Evolutionary conservation across 2,797 vertebrate species (phyloP).

Genomic region (Eulemur coronatus): DNA sequence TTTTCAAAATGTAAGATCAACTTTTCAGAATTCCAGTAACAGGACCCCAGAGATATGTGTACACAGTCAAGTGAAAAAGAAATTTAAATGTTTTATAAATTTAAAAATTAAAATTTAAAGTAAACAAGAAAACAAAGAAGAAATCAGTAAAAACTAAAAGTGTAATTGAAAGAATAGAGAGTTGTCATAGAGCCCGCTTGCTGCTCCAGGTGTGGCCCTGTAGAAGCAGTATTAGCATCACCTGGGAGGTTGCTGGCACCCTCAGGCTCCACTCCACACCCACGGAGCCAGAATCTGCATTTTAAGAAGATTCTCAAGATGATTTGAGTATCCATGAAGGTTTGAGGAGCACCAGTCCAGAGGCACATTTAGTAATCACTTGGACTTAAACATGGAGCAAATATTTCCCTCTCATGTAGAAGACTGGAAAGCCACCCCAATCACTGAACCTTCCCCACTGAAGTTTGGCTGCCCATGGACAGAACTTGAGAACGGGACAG

Average conservation of each 20-base stretch:
- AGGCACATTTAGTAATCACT: background rate
- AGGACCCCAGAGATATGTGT: background rate
- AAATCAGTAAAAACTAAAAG: background rate
- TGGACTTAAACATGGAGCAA: background rate
- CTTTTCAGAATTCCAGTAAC: background rate
- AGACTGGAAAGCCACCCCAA: background rate
- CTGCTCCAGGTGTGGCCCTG: no score
- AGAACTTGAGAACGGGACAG: background rate
- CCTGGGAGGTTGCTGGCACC: background rate
- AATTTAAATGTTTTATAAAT: background rate
- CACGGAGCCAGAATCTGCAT: background rate
- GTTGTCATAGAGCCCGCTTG: background rate
- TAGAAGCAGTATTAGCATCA: no score
- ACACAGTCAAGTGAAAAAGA: background rate
- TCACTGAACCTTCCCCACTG: background rate
- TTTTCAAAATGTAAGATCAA: background rate
- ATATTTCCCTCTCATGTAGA: background rate
- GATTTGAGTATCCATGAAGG: background rate
- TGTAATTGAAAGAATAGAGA: background rate
- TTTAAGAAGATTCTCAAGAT: background rate
- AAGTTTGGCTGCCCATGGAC: no score
- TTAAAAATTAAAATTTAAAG: background rate
- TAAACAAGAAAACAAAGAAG: background rate
- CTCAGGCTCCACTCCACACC: background rate
- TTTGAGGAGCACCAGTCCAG: background rate